These are phyloP conservation scores for Caenorhabditis uteleia DNA, from an alignment of 2,888 invertebrate genomes.

Conservation along the genomic window DNA sequence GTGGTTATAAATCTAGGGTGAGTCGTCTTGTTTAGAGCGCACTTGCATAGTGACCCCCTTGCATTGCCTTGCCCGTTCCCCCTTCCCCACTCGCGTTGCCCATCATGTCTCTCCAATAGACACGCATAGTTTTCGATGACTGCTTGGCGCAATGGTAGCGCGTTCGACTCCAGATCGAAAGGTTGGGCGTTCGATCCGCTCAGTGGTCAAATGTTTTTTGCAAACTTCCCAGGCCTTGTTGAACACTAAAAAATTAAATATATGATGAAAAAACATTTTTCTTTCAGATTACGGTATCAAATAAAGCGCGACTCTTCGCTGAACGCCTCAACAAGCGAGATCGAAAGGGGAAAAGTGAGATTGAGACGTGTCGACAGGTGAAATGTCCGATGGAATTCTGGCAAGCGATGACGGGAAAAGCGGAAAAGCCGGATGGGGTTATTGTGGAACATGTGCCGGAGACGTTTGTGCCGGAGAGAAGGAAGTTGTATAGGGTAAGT, in stretches of 20 bases:
- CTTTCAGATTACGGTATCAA: constrained; percentile 64
- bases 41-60: too few species aligned
- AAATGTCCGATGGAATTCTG: constrained; percentile 87
- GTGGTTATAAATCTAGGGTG: constrained; percentile 76
- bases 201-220: constrained; percentile 47
- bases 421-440: constrained; percentile 48
- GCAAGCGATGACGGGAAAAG: constrained; percentile 74
- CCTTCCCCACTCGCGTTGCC: background rate
- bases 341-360: constrained; percentile 90
- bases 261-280: background rate
- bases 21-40: constrained; percentile 1
- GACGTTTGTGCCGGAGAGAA: constrained; percentile 58
- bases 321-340: constrained; percentile 99
- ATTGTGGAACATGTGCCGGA: constrained; percentile 76
- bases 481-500: constrained; percentile 52
- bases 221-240: background rate
- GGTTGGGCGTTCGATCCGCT: constrained; percentile 60
- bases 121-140: constrained; percentile 16
- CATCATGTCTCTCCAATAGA: background rate
- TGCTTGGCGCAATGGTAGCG: constrained; percentile 60
- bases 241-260: background rate
- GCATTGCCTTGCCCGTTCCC: too few species aligned
- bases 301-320: constrained; percentile 80
- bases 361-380: constrained; percentile 83
- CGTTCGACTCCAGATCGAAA: constrained; percentile 62